Percentiles rank a stretch among this genome's conserved stretches.
Evolutionary conservation across 2,113 vertebrate species (phyloP).

Genomic region (Perca fluviatilis): DNA sequence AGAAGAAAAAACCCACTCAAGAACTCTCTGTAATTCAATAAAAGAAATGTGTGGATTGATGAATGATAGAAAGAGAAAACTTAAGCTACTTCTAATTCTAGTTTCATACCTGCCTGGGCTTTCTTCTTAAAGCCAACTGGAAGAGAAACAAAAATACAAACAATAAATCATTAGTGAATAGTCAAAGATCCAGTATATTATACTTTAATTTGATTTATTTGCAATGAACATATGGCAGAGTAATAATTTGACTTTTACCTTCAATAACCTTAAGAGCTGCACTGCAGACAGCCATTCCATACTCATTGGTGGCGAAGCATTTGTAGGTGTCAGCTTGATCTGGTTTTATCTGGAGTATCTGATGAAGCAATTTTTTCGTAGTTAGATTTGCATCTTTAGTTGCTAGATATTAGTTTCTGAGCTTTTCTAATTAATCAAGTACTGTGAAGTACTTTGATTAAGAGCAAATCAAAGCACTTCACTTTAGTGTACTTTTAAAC

Average conservation of each 20-base stretch:
- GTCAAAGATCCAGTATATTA: background rate
- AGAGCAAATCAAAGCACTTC: background rate
- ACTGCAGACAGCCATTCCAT: conserved; percentile 86
- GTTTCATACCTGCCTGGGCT: conserved; percentile 44
- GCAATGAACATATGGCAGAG: background rate
- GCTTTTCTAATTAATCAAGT: background rate
- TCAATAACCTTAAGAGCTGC: conserved; percentile 86
- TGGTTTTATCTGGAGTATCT: conserved; percentile 84
- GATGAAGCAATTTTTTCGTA: conserved; percentile 5
- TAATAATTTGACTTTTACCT: conserved; percentile 77
- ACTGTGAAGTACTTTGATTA: background rate
- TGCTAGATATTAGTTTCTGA: background rate
- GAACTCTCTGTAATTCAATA: background rate
- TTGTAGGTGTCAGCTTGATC: conserved; percentile 88
- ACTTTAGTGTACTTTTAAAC: background rate
- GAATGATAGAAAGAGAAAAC: background rate
- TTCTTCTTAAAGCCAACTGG: conserved; percentile 87
- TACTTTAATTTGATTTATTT: background rate
- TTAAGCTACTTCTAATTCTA: background rate
- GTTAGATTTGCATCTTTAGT: background rate
- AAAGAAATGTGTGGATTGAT: no score
- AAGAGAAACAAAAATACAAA: conserved; percentile 13
- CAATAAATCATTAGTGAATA: background rate
- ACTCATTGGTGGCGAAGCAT: conserved; percentile 88
- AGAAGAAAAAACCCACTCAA: background rate